Conservation (phyloP, 2,113 vertebrate species). For the Mormoops blainvillei region DNA sequence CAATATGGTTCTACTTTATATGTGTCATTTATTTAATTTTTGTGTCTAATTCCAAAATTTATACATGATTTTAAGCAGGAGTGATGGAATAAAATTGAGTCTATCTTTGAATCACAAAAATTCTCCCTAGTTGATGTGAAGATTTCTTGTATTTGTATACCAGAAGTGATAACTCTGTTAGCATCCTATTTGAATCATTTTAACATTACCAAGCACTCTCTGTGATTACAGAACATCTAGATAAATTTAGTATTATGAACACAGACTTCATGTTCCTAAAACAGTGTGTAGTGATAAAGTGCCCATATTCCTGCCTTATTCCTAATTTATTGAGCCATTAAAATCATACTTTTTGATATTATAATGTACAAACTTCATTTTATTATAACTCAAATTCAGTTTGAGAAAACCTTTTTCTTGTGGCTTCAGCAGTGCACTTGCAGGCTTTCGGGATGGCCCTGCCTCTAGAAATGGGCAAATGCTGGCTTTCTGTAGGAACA, state of each 20-base stretch:
- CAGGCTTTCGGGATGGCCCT: neutral
- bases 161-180: slow-evolving; percentile 34
- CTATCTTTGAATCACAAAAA: neutral
- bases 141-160: neutral
- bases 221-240: slow-evolving; percentile 42
- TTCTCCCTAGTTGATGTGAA: neutral
- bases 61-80: neutral
- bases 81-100: neutral
- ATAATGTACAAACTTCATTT: neutral
- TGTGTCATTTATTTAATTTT: neutral
- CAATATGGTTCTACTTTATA: neutral
- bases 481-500: neutral
- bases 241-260: slow-evolving; percentile 51
- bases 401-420: neutral
- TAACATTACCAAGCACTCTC: slow-evolving; percentile 36
- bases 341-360: neutral
- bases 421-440: neutral
- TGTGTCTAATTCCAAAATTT: neutral
- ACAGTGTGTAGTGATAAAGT: slow-evolving; percentile 33
- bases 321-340: slow-evolving; percentile 1
- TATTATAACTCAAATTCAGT: neutral
- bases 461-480: neutral
- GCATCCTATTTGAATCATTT: slow-evolving; percentile 32
- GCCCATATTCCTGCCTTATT: slow-evolving; percentile 7
- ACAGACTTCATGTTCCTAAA: slow-evolving; percentile 45